Conservation (phyloP, 2,113 vertebrate species). For the Orycteropus afer region DNA sequence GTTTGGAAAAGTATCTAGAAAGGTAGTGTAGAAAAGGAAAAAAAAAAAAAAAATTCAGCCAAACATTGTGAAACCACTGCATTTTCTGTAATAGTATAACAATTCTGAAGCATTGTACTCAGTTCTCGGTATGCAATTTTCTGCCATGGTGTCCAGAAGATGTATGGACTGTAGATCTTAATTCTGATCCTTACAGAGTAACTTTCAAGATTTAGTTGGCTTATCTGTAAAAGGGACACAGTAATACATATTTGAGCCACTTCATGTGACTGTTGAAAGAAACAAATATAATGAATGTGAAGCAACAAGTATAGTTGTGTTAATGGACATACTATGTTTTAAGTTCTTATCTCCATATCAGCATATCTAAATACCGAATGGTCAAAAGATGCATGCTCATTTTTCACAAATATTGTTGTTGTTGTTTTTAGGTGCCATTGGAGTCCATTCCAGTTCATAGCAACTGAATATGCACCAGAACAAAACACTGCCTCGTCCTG, state of each 20-base stretch:
- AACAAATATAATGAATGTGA: background rate
- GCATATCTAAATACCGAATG: background rate
- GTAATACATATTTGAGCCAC: background rate
- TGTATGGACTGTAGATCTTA: background rate
- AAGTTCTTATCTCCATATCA: background rate
- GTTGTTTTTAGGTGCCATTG: background rate
- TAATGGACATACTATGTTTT: background rate
- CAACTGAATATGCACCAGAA: background rate
- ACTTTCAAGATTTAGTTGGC: background rate
- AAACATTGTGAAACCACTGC: background rate
- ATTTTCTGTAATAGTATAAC: no score
- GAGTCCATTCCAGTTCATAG: background rate
- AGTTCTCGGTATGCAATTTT: no score
- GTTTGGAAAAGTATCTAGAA: background rate
- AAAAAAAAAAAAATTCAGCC: background rate
- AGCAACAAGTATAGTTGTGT: background rate
- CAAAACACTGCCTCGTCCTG: no score
- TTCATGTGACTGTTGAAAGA: background rate
- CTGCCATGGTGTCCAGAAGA: background rate
- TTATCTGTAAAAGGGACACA: background rate
- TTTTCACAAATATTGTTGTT: background rate
- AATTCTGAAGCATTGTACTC: no score
- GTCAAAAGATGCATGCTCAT: background rate
- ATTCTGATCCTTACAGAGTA: background rate
- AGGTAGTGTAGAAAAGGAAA: background rate